phyloP scores from a whole-genome alignment of 2,797 vertebrate species.

The Xiphophorus birchmanni region DNA sequence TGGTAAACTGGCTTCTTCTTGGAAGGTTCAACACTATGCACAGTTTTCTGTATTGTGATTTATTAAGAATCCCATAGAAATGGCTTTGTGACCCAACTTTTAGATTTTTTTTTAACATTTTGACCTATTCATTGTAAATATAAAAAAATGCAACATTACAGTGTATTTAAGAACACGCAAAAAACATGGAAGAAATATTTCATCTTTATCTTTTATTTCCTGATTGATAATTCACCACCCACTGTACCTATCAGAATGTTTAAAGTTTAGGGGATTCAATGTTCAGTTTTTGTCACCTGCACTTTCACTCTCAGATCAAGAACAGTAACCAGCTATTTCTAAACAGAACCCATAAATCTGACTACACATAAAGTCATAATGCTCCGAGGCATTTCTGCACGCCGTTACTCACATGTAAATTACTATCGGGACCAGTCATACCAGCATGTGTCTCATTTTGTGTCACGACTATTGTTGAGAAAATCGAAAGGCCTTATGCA shows the following conservation, averaged over 20 bases:
- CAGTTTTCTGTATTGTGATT: too few species aligned
- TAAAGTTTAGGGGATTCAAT: constrained; percentile 1
- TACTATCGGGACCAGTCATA: constrained; percentile 28
- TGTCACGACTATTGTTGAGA: constrained; percentile 32
- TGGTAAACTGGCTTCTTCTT: too few species aligned
- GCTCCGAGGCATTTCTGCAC: neutral
- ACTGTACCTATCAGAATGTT: neutral
- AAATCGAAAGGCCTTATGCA: constrained; percentile 37
- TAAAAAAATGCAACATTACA: neutral
- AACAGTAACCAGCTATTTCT: constrained; percentile 9
- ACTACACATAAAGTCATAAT: constrained; percentile 22
- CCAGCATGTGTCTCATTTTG: constrained; percentile 32
- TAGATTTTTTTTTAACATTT: neutral
- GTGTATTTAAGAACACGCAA: neutral
- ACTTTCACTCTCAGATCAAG: constrained; percentile 22
- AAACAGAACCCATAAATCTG: constrained; percentile 15
- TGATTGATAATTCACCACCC: neutral
- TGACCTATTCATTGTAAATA: neutral
- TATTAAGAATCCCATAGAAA: neutral
- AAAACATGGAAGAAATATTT: neutral
- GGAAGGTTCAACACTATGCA: too few species aligned
- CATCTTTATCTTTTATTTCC: neutral
- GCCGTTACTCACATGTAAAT: constrained; percentile 36
- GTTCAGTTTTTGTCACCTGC: constrained; percentile 14
- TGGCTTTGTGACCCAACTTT: neutral